Evolutionary conservation across 2,797 vertebrate genomes (phyloP), one percentile per base, ranked within the genome.

Genomic region (Serranus cabrilla): DNA sequence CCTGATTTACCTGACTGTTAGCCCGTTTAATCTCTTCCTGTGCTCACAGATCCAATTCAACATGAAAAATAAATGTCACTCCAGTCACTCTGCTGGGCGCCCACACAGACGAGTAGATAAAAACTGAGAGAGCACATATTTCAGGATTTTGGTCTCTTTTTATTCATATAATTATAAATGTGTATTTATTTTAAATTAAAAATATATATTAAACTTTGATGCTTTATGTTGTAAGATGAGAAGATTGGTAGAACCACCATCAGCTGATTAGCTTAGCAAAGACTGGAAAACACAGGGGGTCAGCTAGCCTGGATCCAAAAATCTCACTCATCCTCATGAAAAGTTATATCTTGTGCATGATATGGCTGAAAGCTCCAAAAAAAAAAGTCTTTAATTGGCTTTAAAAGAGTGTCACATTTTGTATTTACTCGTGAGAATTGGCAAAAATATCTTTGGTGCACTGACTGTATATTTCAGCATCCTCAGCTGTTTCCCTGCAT

Each of bases 1-100:
- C 25, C 13, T 25, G 2, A 7, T 76, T 45, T 12, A 63, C 55
- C 45, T 18, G 9, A 65, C 7, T 23, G 50, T 16, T 27, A 45
- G 7, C 16, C 57, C 20, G 11, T 74, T 59, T 55, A 34, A 71
- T 57, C n/a, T 68, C 43, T 74, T 39, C 25, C 62, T 78, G 72
- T 46, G 40, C 64, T 40, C 13, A 9, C 55, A 17, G 25, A 62
- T 60, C 25, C 21, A 45, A 56, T 64, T 64, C 46, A 20, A 16
- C 52, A 71, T 67, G 40, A 73, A 42, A 74, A 68, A 74, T 31
- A 59, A 68, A 81, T 62, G 46, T 10, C 18, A 59, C n/a, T 39
- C n/a, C 2, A 37, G 51, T 64, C 37, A 45, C 49, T 78, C 60
- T 52, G 43, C 47, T 37, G 54, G 17, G 25, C 45, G 23, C 20